Evolutionary conservation across 2,113 vertebrate genomes (phyloP).

Genomic region (Salvelinus namaycush): DNA sequence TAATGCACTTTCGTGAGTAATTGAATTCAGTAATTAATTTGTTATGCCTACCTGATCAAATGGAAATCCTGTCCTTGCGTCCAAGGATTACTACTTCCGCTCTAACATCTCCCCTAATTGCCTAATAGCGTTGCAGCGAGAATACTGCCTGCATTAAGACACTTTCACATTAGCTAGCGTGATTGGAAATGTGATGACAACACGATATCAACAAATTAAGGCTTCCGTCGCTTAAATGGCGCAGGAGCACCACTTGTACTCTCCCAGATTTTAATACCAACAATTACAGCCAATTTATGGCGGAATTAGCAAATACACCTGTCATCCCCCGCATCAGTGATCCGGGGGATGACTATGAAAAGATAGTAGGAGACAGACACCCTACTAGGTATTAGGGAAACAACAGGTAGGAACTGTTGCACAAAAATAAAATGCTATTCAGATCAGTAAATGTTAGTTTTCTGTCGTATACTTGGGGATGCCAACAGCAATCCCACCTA

Average conservation of each 20-base stretch:
- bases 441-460: too few species aligned
- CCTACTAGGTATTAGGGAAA: too few species aligned
- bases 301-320: conserved; percentile 79
- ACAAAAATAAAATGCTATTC: too few species aligned
- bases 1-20: conserved; percentile 81
- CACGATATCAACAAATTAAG: conserved; percentile 97
- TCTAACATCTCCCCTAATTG: conserved; percentile 93
- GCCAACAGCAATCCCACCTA: too few species aligned
- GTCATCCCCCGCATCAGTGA: conserved; percentile 80
- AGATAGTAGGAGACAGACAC: background rate
- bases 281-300: conserved; percentile 96
- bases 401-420: too few species aligned
- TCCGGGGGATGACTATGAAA: conserved; percentile 71
- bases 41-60: conserved; percentile 87
- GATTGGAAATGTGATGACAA: conserved; percentile 98
- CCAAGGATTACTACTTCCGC: conserved; percentile 92
- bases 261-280: conserved; percentile 94
- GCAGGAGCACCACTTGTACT: conserved; percentile 91
- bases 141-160: conserved; percentile 94
- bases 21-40: conserved; percentile 91
- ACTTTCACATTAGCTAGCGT: conserved; percentile 91
- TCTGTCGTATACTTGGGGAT: too few species aligned
- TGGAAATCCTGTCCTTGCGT: conserved; percentile 80
- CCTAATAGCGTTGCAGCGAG: conserved; percentile 97
- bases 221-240: conserved; percentile 88